These are phyloP conservation scores for Platysternon megacephalum DNA, from an alignment of 2,113 vertebrate species.

Conservation along the genomic window DNA sequence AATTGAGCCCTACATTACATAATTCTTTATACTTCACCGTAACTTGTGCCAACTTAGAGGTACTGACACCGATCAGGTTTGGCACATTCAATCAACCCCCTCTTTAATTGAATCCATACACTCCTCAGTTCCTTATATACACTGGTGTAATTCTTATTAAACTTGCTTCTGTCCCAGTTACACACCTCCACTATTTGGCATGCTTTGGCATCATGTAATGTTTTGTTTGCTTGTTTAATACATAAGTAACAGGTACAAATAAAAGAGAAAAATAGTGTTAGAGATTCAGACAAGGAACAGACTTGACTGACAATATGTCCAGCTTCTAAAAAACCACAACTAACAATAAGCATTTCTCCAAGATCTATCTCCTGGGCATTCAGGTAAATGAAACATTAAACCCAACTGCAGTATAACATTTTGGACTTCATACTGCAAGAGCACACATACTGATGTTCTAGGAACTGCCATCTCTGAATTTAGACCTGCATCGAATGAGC, in stretches of 20 bases:
- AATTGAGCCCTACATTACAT: accelerated
- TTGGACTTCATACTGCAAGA: background rate
- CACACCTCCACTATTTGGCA: background rate
- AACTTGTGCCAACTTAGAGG: background rate
- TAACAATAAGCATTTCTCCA: background rate
- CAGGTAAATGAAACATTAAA: background rate
- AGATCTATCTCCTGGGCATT: background rate
- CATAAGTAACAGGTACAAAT: background rate
- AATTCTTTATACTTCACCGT: background rate
- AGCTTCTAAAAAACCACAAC: background rate
- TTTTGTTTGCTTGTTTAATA: accelerated
- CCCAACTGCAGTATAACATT: background rate
- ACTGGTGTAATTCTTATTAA: background rate
- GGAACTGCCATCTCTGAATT: background rate
- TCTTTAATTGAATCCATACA: background rate
- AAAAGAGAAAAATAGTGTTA: background rate
- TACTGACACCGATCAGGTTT: background rate
- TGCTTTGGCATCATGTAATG: background rate
- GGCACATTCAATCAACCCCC: background rate
- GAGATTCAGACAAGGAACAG: background rate
- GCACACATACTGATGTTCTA: background rate
- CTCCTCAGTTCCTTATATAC: background rate
- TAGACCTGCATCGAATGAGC: background rate
- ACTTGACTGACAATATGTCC: background rate
- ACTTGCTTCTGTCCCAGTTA: background rate